Evolutionary conservation across 2,888 invertebrate genomes (phyloP).

Genomic region (Drosophila nigricruria): DNA sequence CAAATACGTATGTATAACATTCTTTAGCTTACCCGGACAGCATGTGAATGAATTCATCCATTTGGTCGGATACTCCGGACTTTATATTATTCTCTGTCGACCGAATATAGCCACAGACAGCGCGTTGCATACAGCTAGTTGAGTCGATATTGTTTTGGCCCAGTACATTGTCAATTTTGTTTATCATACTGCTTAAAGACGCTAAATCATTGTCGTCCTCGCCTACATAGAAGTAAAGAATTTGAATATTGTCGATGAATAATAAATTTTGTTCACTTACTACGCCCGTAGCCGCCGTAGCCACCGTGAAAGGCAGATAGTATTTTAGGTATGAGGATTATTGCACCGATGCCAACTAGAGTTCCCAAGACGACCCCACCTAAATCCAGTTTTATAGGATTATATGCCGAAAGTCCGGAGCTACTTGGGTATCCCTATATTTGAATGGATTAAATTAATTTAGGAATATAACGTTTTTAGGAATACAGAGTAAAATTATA

Average conservation of each 20-base stretch:
- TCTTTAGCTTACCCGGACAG: constrained; percentile 87
- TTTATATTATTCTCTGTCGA: constrained; percentile 89
- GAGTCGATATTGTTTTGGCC: constrained; percentile 90
- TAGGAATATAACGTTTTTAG: no score
- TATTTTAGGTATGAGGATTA: constrained; percentile 92
- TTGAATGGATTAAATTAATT: not conserved
- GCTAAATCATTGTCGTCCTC: constrained; percentile 87
- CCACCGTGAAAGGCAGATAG: constrained; percentile 90
- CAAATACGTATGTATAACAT: constrained; percentile 23
- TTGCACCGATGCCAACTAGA: constrained; percentile 92
- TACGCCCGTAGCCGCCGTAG: constrained; percentile 88
- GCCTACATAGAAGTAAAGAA: constrained; percentile 85
- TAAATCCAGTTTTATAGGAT: constrained; percentile 92
- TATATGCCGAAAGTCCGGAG: constrained; percentile 88
- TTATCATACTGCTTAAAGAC: constrained; percentile 88
- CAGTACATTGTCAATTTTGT: constrained; percentile 88
- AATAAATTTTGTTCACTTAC: constrained; percentile 73
- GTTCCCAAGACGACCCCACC: constrained; percentile 93
- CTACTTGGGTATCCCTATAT: constrained; percentile 85
- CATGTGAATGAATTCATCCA: constrained; percentile 88
- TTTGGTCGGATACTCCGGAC: constrained; percentile 88
- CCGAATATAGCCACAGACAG: constrained; percentile 90
- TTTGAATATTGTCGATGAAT: not conserved
- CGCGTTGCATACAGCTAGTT: constrained; percentile 89
- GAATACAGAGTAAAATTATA: not conserved